Evolutionary conservation across 2,113 vertebrate species (phyloP).

Genomic region (Trichechus manatus): DNA sequence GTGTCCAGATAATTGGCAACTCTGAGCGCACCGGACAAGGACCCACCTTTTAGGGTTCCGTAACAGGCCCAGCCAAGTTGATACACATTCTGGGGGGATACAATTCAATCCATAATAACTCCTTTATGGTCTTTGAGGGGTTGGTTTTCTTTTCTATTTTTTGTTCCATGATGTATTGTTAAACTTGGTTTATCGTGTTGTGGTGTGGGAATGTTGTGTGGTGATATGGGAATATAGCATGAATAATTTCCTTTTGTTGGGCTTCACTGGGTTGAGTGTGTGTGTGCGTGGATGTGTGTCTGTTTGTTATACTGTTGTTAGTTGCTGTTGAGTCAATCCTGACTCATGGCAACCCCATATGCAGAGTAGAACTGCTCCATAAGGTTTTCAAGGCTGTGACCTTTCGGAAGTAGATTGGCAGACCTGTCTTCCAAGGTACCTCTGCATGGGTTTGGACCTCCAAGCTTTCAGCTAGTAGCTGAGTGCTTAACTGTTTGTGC

Average conservation of each 20-base stretch:
- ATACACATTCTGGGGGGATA: too few species aligned
- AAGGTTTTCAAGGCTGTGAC: not conserved
- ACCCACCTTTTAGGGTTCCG: too few species aligned
- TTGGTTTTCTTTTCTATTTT: not conserved
- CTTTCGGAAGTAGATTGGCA: not conserved
- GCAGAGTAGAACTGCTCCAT: not conserved
- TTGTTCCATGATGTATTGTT: not conserved
- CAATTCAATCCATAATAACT: not conserved
- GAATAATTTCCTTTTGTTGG: not conserved
- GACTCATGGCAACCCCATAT: not conserved
- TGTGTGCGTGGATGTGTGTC: too few species aligned
- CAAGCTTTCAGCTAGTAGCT: not conserved
- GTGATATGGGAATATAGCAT: not conserved
- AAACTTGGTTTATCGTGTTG: not conserved
- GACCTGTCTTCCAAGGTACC: not conserved
- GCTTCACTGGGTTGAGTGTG: not conserved
- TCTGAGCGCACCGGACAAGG: too few species aligned
- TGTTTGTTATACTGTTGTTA: not conserved
- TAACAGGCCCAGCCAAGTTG: too few species aligned
- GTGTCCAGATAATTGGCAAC: too few species aligned
- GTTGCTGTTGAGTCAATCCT: not conserved
- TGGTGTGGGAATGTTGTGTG: not conserved
- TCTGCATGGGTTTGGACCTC: not conserved
- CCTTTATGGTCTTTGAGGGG: constrained; percentile 25
- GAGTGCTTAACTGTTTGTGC: not conserved